Evolutionary conservation across 2,888 invertebrate species (phyloP).

Genomic region (Mystacides longicornis): DNA sequence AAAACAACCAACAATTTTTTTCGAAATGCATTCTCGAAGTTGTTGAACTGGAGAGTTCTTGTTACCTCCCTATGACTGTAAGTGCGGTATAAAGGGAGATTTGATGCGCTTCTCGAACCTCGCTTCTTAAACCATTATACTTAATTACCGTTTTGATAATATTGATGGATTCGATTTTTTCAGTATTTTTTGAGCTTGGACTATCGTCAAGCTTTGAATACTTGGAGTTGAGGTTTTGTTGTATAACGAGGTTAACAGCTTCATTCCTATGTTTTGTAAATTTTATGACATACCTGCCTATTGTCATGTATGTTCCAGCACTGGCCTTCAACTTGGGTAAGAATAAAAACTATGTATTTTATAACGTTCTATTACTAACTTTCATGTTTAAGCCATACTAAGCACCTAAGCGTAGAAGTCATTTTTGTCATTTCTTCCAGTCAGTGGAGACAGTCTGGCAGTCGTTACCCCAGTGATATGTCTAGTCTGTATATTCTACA

Average conservation of each 20-base stretch:
- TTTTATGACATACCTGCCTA: constrained; percentile 51
- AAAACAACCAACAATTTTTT: too few species aligned
- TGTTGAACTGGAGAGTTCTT: too few species aligned
- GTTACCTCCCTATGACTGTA: too few species aligned
- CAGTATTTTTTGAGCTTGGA: constrained; percentile 65
- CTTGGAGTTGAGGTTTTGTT: constrained; percentile 56
- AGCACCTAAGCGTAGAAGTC: too few species aligned
- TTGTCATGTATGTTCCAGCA: constrained; percentile 64
- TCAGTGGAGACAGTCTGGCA: constrained; percentile 17
- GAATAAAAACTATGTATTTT: constrained; percentile 19
- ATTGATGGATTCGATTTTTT: too few species aligned
- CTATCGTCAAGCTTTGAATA: constrained; percentile 65
- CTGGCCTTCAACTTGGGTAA: constrained; percentile 62
- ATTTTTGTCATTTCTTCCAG: constrained; percentile 16
- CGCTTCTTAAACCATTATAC: too few species aligned
- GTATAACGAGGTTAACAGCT: constrained; percentile 50
- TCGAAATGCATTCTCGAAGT: too few species aligned
- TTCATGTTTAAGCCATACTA: too few species aligned
- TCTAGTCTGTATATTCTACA: constrained; percentile 66
- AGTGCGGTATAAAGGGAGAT: too few species aligned
- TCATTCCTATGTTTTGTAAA: constrained; percentile 54
- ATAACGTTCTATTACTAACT: too few species aligned
- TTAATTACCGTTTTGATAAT: too few species aligned
- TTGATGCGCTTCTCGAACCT: too few species aligned
- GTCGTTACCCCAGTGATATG: constrained; percentile 60